Evolutionary conservation across 2,113 vertebrate species (phyloP), one percentile per base, ranked within the genome.

Genomic region (Fulica atra): DNA sequence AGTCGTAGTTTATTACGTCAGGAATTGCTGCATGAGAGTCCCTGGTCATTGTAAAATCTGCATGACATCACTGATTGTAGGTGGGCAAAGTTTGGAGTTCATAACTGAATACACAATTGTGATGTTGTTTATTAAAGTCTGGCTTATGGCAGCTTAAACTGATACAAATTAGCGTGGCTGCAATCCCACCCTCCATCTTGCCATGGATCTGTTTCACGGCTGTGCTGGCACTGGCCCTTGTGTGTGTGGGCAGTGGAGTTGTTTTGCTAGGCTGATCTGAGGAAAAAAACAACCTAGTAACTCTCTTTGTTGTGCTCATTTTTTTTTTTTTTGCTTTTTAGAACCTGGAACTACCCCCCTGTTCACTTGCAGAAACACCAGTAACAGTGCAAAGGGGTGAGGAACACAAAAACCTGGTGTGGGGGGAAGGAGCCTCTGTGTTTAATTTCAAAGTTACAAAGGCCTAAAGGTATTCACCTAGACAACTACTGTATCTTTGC

Each of bases 131-230:
- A 93, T 73, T 60, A 78, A 70, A 84, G 42, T 54, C 83, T 78
- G 73, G 29, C 48, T 83, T 84, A 64, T 70, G 71, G 80, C 19
- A 89, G 65, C 24, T 93, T 93, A 89, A 92, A 93, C 60, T 84
- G 86, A 66, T 24, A 84, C 26, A 89, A 92, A 84, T 94, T 29
- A 94, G 42, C 0, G 38, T 56, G 77, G 90, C 92, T 82, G 81
- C 79, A 88, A 85, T 86, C 79, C 88, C 86, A 92, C 64, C 86
- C 76, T 86, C 85, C 82, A 51, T 89, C 63, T 66, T 78, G 69
- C 64, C 26, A 8, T 25, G 17, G 48, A 11, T 87, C 65, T 91
- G 81, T 84, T 96, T 50, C 24, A 15, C 42, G 81, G 77, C 86
- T 88, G 68, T 29, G 4, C 54, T 94, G 96, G 90, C 92, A 93